A percentile compares a stretch with the other conserved stretches of the same genome.
These are phyloP conservation scores for Drosophila picticornis DNA, from an alignment of 2,888 invertebrate species.

Conservation along the genomic window DNA sequence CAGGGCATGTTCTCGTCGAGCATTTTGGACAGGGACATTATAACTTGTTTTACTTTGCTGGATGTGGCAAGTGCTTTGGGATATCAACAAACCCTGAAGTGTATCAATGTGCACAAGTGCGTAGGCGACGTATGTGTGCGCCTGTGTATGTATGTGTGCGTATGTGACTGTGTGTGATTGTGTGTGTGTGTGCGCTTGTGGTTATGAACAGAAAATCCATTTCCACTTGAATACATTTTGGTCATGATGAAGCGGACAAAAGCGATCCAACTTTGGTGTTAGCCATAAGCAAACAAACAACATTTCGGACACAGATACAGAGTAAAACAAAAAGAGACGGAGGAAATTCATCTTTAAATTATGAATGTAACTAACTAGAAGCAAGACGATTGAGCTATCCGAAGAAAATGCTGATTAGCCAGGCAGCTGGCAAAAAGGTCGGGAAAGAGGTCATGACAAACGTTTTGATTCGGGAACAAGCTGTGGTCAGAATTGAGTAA, in stretches of 20 bases:
- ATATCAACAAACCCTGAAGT: slow-evolving; percentile 47
- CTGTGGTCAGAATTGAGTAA: slow-evolving; percentile 44
- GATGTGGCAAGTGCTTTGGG: slow-evolving; percentile 49
- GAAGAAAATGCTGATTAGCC: slow-evolving; percentile 56
- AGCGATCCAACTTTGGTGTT: slow-evolving; percentile 46
- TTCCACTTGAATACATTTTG: slow-evolving; percentile 65
- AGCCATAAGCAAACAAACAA: slow-evolving; percentile 44
- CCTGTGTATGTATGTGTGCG: slow-evolving; percentile 4
- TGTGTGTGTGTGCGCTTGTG: slow-evolving; percentile 31
- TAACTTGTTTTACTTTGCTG: slow-evolving; percentile 26
- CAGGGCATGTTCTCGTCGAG: slow-evolving; percentile 8
- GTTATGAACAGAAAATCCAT: slow-evolving; percentile 74
- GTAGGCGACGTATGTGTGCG: slow-evolving; percentile 10
- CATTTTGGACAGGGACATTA: not conserved
- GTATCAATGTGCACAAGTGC: slow-evolving; percentile 21
- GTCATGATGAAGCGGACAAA: slow-evolving; percentile 56
- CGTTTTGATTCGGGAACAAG: slow-evolving; percentile 6
- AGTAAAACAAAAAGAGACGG: not conserved
- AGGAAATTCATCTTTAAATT: slow-evolving; percentile 51
- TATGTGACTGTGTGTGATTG: too few species aligned
- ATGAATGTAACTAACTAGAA: slow-evolving; percentile 58
- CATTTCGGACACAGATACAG: slow-evolving; percentile 17
- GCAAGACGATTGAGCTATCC: slow-evolving; percentile 46
- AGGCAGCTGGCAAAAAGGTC: not conserved
- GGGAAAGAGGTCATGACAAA: not conserved